Evolutionary conservation across 2,797 vertebrate genomes (phyloP), one percentile per base, ranked within the genome.

Genomic region (Sebastiscus tertius): DNA sequence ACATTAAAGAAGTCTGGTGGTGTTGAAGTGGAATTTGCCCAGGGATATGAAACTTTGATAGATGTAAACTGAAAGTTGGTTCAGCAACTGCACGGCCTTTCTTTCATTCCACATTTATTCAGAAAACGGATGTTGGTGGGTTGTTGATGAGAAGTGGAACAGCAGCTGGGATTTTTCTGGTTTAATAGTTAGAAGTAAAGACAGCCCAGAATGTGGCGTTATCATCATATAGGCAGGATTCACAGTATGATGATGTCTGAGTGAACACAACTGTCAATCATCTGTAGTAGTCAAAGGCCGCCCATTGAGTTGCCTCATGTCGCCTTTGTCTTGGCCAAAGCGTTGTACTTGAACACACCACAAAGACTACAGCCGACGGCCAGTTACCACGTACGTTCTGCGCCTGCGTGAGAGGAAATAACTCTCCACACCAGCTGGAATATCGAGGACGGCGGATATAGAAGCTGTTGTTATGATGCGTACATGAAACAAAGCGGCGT

Each of bases 1-100:
- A 80, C 68, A 70, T 58, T 56, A 66, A 75, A 72, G 13, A 80
- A 31, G n/a, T 65, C 36, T 59, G 13, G 10, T 49, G 55, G 66
- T 67, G 31, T 60, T 5, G 18, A 72, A 34, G 5, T 14, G 54
- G 55, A 77, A 62, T 58, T 5, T 62, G 60, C 27, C 27, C 56
- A 52, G 9, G 46, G 65, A 71, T 26, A 75, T 71, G 22, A 74
- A 65, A 33, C 18, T 65, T 52, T 49, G 29, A 83, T 34, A n/a
- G 46, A 80, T 77, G 56, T 49, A 39, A 39, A 67, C 31, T 36
- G 31, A 60, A 20, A 29, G 24, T 65, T 76, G 31, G 33, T 42
- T 39, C 54, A 42, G 7, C 14, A 24, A 4, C n/a, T 2, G 61
- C 61, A 24, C 1, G 4, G 27, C 52, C 24, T 11, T 4, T 66